A percentile compares a stretch with the other conserved stretches of the same genome.
phyloP scores from a whole-genome alignment of 2,888 invertebrate species.

The Tinea semifulvella region DNA sequence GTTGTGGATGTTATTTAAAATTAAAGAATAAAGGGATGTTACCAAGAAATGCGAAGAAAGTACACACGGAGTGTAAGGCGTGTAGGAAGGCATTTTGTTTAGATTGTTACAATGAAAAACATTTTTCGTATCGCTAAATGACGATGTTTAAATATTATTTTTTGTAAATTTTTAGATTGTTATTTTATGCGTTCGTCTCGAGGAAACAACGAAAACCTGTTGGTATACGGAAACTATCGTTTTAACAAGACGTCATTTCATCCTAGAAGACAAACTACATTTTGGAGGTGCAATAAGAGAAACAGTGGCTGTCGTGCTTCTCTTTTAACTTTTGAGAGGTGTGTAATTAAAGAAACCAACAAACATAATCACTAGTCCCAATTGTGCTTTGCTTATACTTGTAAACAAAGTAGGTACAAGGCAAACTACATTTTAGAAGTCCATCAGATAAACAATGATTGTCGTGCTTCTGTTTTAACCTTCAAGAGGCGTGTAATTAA shows the following conservation, averaged over 20 bases:
- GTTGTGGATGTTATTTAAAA: no score
- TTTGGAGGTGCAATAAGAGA: constrained; percentile 6
- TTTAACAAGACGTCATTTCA: neutral
- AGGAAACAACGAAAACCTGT: neutral
- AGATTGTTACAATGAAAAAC: no score
- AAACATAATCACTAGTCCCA: constrained; percentile 22
- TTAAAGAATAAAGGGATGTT: no score
- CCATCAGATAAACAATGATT: neutral
- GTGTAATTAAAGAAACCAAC: constrained; percentile 25
- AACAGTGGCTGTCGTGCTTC: constrained; percentile 25
- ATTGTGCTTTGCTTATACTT: no score
- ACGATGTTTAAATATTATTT: neutral
- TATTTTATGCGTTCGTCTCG: no score
- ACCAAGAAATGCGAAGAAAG: no score
- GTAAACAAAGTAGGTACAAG: no score
- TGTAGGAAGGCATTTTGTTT: no score
- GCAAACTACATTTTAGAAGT: neutral
- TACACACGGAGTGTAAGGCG: no score
- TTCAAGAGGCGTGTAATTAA: constrained; percentile 28
- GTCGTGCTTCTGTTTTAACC: constrained; percentile 33
- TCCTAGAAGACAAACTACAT: neutral
- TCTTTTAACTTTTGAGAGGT: constrained; percentile 29
- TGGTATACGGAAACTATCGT: neutral
- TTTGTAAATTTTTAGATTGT: no score
- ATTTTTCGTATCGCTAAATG: no score